These are phyloP conservation scores for Natrix natrix DNA, from an alignment of 2,797 vertebrate species.

Conservation along the genomic window DNA sequence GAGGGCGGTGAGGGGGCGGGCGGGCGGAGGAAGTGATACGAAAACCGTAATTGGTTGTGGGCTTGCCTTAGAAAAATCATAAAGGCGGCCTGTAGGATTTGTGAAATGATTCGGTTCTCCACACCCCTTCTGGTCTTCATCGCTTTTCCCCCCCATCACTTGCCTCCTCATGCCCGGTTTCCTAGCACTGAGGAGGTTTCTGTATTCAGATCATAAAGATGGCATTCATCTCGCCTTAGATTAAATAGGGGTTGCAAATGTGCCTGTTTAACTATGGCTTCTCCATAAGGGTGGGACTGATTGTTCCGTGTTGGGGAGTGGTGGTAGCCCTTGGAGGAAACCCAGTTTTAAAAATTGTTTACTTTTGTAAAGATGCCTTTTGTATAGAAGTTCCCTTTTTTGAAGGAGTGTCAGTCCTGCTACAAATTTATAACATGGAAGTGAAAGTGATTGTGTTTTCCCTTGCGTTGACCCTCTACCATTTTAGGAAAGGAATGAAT, in stretches of 20 bases:
- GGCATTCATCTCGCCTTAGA: conserved; percentile 60
- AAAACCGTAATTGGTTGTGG: conserved; percentile 13
- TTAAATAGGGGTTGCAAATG: conserved; percentile 45
- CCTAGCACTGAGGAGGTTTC: conserved; percentile 27
- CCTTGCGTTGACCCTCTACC: conserved; percentile 15
- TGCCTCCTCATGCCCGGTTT: background rate
- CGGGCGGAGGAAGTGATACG: background rate
- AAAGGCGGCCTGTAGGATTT: conserved; percentile 21
- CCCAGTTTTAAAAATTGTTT: conserved; percentile 32
- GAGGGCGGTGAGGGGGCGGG: background rate
- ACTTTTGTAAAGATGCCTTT: background rate
- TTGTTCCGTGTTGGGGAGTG: conserved; percentile 52
- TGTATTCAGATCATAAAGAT: conserved; percentile 53
- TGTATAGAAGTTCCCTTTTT: conserved; percentile 26
- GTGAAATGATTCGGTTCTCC: conserved; percentile 44
- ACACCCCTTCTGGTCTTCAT: conserved; percentile 25
- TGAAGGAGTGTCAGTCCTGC: background rate
- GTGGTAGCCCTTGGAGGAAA: conserved; percentile 22
- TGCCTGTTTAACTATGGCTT: conserved; percentile 55
- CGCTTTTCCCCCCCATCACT: background rate
- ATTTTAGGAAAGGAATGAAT: background rate
- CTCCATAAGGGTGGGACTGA: conserved; percentile 40
- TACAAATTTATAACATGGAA: background rate
- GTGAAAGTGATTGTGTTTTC: conserved; percentile 37
- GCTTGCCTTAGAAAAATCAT: background rate